Conservation (phyloP, 2,797 vertebrate species). For the Amniataba percoides region DNA sequence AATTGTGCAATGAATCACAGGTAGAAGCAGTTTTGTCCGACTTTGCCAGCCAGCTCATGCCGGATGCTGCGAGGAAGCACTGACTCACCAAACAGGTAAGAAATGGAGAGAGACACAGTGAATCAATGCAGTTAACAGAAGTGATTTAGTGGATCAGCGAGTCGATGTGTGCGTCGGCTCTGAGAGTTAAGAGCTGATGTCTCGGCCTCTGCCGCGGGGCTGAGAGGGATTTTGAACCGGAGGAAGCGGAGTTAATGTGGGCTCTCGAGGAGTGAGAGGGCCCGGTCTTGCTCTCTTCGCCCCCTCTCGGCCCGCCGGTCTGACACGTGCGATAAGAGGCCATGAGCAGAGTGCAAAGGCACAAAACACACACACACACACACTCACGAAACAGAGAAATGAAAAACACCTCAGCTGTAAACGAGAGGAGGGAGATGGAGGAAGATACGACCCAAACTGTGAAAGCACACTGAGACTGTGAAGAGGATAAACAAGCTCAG, state of each 20-base stretch:
- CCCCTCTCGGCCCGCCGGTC: conserved; percentile 63
- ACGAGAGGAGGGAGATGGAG: conserved; percentile 23
- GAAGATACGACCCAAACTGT: conserved; percentile 33
- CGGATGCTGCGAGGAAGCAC: conserved; percentile 7
- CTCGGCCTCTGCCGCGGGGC: conserved; percentile 43
- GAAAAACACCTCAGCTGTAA: conserved; percentile 42
- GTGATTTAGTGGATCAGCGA: conserved; percentile 64
- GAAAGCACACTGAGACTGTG: conserved; percentile 17
- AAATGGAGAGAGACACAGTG: conserved; percentile 43
- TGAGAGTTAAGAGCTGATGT: conserved; percentile 47
- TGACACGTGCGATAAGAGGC: conserved; percentile 67
- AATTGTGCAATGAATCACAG: conserved; percentile 2
- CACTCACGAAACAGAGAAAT: conserved; percentile 29
- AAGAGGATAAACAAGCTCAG: conserved; percentile 49
- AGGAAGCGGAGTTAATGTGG: conserved; percentile 68
- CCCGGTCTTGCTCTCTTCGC: conserved; percentile 55
- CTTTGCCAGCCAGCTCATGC: conserved; percentile 6
- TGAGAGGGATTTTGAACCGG: conserved; percentile 62
- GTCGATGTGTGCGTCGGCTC: conserved; percentile 61
- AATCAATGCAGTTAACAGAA: conserved; percentile 63
- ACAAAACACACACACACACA: conserved; percentile 67
- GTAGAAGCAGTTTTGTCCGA: conserved; percentile 1
- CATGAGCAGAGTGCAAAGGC: conserved; percentile 50
- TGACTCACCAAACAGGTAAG: conserved; percentile 47
- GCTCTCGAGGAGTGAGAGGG: conserved; percentile 55